These are phyloP conservation scores for Myoxocephalus aenaeus DNA, from an alignment of 2,797 vertebrate genomes.

Conservation along the genomic window DNA sequence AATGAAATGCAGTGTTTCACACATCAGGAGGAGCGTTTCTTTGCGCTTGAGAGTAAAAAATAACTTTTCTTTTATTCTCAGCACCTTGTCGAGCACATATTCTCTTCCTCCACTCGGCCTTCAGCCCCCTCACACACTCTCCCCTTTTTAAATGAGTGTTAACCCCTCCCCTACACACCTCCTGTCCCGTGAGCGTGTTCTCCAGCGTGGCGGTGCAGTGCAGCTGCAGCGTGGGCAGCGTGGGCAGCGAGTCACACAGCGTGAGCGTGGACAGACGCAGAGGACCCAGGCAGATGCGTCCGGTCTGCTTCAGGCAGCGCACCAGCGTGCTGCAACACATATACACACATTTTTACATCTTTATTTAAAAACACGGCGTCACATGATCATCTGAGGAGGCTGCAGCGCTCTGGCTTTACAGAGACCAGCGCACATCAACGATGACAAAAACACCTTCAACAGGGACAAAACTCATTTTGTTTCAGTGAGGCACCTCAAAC, in stretches of 20 bases:
- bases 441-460: background rate
- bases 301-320: slow-evolving; percentile 96
- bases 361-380: background rate
- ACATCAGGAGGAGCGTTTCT: too few species aligned
- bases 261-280: slow-evolving; percentile 93
- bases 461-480: background rate
- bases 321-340: slow-evolving; percentile 86
- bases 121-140: too few species aligned
- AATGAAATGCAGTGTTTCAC: too few species aligned
- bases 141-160: too few species aligned
- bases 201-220: slow-evolving; percentile 93
- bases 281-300: slow-evolving; percentile 93
- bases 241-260: slow-evolving; percentile 90
- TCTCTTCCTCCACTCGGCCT: too few species aligned
- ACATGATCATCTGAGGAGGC: background rate
- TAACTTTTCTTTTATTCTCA: too few species aligned
- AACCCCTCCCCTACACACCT: slow-evolving; percentile 54
- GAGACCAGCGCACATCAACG: background rate
- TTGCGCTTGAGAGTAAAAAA: too few species aligned
- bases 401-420: background rate
- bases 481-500: too few species aligned
- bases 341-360: too few species aligned
- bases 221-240: slow-evolving; percentile 91
- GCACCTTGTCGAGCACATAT: too few species aligned
- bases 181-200: slow-evolving; percentile 90